Base-by-base conservation (phyloP, 35 echinoderm and acorn worm species). In the Patiria miniata region DNA sequence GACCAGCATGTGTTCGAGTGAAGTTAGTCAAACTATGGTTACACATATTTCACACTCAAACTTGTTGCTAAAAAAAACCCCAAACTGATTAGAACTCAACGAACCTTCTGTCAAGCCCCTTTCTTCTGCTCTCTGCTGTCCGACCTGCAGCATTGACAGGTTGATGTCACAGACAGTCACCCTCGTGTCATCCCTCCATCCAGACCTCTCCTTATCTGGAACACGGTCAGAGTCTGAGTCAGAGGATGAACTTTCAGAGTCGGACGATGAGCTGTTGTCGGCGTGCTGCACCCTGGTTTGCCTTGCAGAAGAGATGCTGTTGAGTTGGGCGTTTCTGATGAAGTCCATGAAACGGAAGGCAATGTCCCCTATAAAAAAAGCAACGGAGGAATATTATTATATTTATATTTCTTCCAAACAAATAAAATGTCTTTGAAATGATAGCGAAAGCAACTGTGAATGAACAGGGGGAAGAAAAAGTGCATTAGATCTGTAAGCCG, bases 101-200 rank as follows among this genome's bases (percentile, higher is more conserved):
- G 14, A 73, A 97, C 95, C 95, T 79, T 61, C 61, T 21, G 61
- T 40, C 9, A 95, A 38, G n/a, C 92, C 89, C 59, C 84, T 91
- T 52, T 92, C 40, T 39, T 80, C 68, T 54, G 96, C 96, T 90
- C 90, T 89, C 52, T 79, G 91, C 73, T 90, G 57, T 22, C 96
- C 96, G 6, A 94, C 86, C 54, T 92, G 90, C 51, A 99, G 77
- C 96, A 99, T 99, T 42, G 87, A 79, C 80, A 77, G 52, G 83
- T 94, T 99, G 77, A 99, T 92, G 81, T 99, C 96, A 90, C 92
- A 92, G 23, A 99, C 92, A 22, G 83, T 87, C 77, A 95, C 92
- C 86, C 44, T 23, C 38, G 81, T 18, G 68, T 22, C 44, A n/a
- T 77, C 53, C 9, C 85, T 77, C 69, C 39, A 30, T 84, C 79